These are phyloP conservation scores for Geophilus truncorum DNA, from an alignment of 2,888 invertebrate genomes.

Conservation along the genomic window DNA sequence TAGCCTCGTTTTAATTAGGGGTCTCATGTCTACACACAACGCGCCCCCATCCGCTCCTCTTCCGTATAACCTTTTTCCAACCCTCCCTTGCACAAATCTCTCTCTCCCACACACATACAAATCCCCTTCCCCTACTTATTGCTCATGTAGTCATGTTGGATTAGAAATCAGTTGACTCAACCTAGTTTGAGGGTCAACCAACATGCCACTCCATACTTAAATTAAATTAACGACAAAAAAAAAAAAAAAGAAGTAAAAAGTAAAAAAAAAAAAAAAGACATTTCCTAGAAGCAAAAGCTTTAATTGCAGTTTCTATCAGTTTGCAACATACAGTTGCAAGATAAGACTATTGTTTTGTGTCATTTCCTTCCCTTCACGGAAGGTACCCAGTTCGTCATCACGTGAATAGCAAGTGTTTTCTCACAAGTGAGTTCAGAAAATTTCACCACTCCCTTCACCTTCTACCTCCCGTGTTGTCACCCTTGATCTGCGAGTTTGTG, in stretches of 20 bases:
- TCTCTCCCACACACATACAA: constrained; percentile 17
- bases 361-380: neutral
- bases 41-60: neutral
- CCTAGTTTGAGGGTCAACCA: constrained; percentile 2
- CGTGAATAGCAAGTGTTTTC: constrained; percentile 2
- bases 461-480: constrained; percentile 25
- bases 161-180: constrained; percentile 24
- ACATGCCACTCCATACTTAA: neutral
- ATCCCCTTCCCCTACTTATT: neutral
- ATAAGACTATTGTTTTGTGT: neutral
- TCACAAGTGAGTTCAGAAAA: neutral
- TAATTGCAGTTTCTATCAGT: neutral
- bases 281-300: neutral
- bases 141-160: constrained; percentile 7
- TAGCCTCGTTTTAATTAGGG: constrained; percentile 27
- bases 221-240: neutral
- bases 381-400: neutral
- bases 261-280: neutral
- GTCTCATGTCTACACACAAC: constrained; percentile 24
- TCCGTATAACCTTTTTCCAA: constrained; percentile 3
- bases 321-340: neutral
- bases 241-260: too few species aligned
- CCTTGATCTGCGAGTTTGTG: constrained; percentile 24
- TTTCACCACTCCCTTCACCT: neutral
- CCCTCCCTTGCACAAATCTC: constrained; percentile 17